Evolutionary conservation across 2,797 vertebrate species (phyloP), one percentile per base, ranked within the genome.

Genomic region (Choloepus didactylus): DNA sequence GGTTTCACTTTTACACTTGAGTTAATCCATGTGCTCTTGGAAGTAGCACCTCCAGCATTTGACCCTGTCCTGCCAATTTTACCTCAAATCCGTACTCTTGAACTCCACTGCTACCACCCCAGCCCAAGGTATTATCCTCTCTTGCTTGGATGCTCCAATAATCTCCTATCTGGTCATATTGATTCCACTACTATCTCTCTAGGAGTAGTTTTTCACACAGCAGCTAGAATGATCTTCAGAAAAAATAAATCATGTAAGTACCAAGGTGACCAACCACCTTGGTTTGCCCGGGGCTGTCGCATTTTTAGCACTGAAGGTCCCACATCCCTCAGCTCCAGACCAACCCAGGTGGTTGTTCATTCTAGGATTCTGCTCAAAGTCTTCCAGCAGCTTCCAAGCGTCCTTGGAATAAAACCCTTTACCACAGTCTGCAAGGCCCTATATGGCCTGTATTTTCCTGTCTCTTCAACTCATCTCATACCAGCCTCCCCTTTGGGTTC

Each of bases 1-100:
- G 51, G 86, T 80, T 89, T 96, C 51, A 14, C 44, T 41, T 70
- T 84, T 86, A 62, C 12, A 16, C 60, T 60, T 77, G 62, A 91
- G 59, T 44, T 72, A 70, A 59, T 64, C 85, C 46, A 21, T 3
- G 46, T 44, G 25, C n/a, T 87, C 56, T 69, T 81, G 15, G 44
- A 95, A 77, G 41, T n/a, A 76, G 41, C 27, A 73, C 80, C 66
- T 67, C 31, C 21, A n/a, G 15, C n/a, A 21, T 82, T 44, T 76
- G 25, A 67, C 14, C 19, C 12, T 16, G 8, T 23, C 73, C 67
- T 92, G 77, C 41, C 70, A 62, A 15, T 38, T 76, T 81, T 35
- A 51, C 56, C 56, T 72, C 56, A 73, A 62, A 49, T 54, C 18
- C 49, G 76, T 46, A 62, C n/a, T 87, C 44, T 89, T 84, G 60